Percentiles rank a stretch among this genome's conserved stretches.
phyloP scores from a whole-genome alignment of 2,113 vertebrate genomes.

The Pipra filicauda region DNA sequence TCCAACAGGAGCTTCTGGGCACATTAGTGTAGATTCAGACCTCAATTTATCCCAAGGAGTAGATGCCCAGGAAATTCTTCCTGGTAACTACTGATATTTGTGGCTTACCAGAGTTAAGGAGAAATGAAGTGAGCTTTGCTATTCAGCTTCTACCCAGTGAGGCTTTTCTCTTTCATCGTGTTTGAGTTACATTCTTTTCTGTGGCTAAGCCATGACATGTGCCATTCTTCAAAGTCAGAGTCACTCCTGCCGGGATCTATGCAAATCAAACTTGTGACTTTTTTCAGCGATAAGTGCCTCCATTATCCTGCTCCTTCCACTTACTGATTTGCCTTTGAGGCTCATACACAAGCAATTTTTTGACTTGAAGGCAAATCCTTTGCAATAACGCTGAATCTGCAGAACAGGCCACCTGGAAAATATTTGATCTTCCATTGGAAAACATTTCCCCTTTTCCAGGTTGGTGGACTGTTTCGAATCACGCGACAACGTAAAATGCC shows the following conservation, averaged over 20 bases:
- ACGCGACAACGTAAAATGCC: neutral
- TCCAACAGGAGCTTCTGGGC: neutral
- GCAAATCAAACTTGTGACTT: constrained; percentile 26
- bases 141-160: neutral
- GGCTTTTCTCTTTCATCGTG: neutral
- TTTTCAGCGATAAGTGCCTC: neutral
- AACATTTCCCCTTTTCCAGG: neutral
- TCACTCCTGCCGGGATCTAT: neutral
- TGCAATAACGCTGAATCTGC: neutral
- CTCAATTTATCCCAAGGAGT: neutral
- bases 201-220: neutral
- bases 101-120: neutral
- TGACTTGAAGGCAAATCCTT: constrained; percentile 11
- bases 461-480: neutral
- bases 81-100: neutral
- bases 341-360: neutral
- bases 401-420: constrained; percentile 40
- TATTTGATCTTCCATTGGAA: neutral
- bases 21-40: neutral
- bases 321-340: constrained; percentile 21
- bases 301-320: constrained; percentile 1
- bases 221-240: constrained; percentile 31
- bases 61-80: neutral
- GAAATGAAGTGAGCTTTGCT: neutral
- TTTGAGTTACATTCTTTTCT: neutral